phyloP scores from a whole-genome alignment of 2,113 vertebrate genomes.

The Smithornis capensis region DNA sequence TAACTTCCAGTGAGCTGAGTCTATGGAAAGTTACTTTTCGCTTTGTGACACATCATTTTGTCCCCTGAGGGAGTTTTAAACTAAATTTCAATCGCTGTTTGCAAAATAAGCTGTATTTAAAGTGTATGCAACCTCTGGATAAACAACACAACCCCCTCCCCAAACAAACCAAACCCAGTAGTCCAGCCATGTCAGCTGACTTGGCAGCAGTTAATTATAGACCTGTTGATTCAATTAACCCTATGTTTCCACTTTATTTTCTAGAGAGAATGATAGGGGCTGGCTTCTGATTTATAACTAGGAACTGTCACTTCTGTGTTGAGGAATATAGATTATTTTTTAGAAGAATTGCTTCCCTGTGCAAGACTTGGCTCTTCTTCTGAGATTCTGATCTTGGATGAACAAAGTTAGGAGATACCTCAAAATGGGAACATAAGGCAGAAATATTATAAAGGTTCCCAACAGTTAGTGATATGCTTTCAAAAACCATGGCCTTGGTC shows the following conservation, averaged over 20 bases:
- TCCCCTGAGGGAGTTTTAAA: not conserved
- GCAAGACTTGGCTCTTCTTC: not conserved
- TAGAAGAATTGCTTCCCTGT: not conserved
- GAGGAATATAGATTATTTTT: not conserved
- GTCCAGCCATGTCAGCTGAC: not conserved
- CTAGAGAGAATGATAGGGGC: not conserved
- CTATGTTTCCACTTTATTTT: not conserved
- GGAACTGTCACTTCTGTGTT: not conserved
- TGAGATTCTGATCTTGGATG: not conserved
- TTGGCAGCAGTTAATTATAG: conserved; percentile 9
- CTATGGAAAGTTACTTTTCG: not conserved
- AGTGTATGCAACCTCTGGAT: not conserved
- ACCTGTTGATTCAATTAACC: conserved; percentile 26
- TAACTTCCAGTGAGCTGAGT: not conserved
- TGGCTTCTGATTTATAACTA: not conserved
- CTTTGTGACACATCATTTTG: not conserved
- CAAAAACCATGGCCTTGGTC: not conserved
- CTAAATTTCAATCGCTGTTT: not conserved
- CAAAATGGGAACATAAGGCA: not conserved
- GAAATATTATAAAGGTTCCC: not conserved
- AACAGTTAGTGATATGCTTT: not conserved
- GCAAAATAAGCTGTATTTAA: not conserved
- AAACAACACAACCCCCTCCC: not conserved
- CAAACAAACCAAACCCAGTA: not conserved
- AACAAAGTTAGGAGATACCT: not conserved